Percentiles rank a stretch among this genome's conserved stretches.
Evolutionary conservation across 2,797 vertebrate species (phyloP).

Genomic region (Labroides dimidiatus): DNA sequence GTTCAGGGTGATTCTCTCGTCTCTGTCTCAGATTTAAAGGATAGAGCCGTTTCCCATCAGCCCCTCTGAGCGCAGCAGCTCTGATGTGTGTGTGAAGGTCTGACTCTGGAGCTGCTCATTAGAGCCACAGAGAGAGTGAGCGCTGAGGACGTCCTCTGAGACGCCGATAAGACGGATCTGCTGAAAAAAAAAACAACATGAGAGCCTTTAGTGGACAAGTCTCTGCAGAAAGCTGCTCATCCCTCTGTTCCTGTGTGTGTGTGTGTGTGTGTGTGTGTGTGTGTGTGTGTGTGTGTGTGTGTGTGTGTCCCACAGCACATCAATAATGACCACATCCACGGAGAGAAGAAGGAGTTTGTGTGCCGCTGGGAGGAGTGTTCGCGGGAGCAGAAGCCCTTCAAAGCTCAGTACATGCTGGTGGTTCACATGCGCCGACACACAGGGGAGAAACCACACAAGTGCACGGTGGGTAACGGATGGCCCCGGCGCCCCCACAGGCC

Average conservation of each 20-base stretch:
- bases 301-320: constrained; percentile 87
- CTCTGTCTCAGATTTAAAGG: background rate
- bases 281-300: constrained; percentile 13
- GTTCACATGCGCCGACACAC: constrained; percentile 98
- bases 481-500: constrained; percentile 19
- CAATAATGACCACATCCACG: constrained; percentile 97
- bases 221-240: no score
- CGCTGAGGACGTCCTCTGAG: constrained; percentile 30
- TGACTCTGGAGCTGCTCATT: constrained; percentile 23
- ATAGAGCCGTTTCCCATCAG: background rate
- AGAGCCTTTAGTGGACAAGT: constrained; percentile 57
- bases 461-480: constrained; percentile 87
- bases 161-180: constrained; percentile 45
- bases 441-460: constrained; percentile 97
- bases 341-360: constrained; percentile 98
- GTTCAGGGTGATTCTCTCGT: no score
- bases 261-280: constrained; percentile 9
- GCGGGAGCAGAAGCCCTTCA: constrained; percentile 96
- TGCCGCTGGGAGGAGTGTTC: constrained; percentile 97
- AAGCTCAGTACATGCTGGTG: constrained; percentile 98
- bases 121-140: constrained; percentile 6
- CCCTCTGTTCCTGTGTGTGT: constrained; percentile 4
- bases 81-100: background rate
- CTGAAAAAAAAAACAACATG: constrained; percentile 37
- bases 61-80: background rate